Evolutionary conservation across 2,888 invertebrate species (phyloP), one percentile per base, ranked within the genome.

Genomic region (Noctua janthina): DNA sequence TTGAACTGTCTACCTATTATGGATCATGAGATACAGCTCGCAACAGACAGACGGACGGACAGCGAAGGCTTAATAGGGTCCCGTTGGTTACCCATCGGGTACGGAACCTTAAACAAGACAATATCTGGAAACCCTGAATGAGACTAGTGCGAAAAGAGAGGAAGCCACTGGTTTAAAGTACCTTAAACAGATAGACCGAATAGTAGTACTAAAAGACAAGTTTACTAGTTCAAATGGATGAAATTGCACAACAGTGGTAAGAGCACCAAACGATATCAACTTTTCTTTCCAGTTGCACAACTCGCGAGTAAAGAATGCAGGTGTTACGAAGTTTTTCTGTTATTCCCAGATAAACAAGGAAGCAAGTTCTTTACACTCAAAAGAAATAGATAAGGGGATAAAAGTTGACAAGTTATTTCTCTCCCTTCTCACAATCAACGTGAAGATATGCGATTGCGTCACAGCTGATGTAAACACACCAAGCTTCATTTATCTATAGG

Each of bases 331-430:
- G 54, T 76, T 83, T 82, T 83, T 80, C 72, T 84, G 73, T 86
- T 70, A 76, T 77, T 81, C 73, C 70, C 67, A 68, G 67, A 75
- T 86, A 76, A 75, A 86, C 83, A 78, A 86, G 83, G 85, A 85
- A 83, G 80, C 66, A 74, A 83, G 73, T 74, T 74, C 73, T 85
- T 67, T 67, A 77, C 72, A 77, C 73, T 74, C 62, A 66, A 78
- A 86, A 64, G 54, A 83, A 84, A 85, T 71, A 84, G 81, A 87
- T 87, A 87, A 86, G 68, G 49, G 39, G 59, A 83, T 79, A 72
- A 66, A 81, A 79, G 71, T 75, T 83, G 80, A 74, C 68, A 76
- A 66, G 72, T 76, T 75, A 74, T 68, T 74, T 66, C 70, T 82
- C 78, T 74, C 69, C 78, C 62, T 71, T 54, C 62, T 59, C 64